A percentile compares a stretch with the other conserved stretches of the same genome.
phyloP scores from a whole-genome alignment of 92 coral and sea anemone genomes.

The Parazoanthus darwini region DNA sequence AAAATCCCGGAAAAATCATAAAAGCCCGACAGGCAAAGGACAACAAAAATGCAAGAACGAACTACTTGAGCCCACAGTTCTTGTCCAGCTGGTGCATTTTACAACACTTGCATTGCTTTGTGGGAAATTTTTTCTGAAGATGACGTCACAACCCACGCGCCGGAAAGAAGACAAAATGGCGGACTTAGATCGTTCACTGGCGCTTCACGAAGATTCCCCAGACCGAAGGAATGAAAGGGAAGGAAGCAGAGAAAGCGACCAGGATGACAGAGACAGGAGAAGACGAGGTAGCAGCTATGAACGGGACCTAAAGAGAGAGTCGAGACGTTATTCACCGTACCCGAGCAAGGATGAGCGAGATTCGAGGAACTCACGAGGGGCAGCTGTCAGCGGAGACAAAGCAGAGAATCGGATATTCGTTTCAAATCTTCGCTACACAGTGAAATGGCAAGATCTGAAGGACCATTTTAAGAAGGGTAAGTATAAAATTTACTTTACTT shows the following conservation, averaged over 20 bases:
- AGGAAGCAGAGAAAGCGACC: conserved; percentile 93
- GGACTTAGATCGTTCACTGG: conserved; percentile 26
- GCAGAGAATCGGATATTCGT: conserved; percentile 86
- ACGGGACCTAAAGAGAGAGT: conserved; percentile 81
- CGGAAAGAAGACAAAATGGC: conserved; percentile 50
- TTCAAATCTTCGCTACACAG: conserved; percentile 79
- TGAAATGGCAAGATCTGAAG: conserved; percentile 94
- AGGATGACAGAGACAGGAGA: conserved; percentile 84
- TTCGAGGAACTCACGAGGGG: conserved; percentile 40
- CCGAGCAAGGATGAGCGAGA: conserved; percentile 58
- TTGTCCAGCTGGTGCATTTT: conserved; percentile 15
- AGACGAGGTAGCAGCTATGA: conserved; percentile 85
- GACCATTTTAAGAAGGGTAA: conserved; percentile 89
- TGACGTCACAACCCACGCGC: conserved; percentile 24
- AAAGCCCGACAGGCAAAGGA: conserved; percentile 10
- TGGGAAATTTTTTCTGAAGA: conserved; percentile 9
- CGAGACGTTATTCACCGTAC: conserved; percentile 83
- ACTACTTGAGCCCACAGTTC: conserved; percentile 36
- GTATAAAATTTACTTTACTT: not conserved
- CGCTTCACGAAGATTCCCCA: conserved; percentile 60
- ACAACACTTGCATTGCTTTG: not conserved
- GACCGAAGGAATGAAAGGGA: conserved; percentile 76
- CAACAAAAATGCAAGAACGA: conserved; percentile 37
- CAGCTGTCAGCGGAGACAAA: conserved; percentile 48
- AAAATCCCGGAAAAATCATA: conserved; percentile 41